These are phyloP conservation scores for Aphidius ervi DNA, from an alignment of 1,140 invertebrate species.

Conservation along the genomic window DNA sequence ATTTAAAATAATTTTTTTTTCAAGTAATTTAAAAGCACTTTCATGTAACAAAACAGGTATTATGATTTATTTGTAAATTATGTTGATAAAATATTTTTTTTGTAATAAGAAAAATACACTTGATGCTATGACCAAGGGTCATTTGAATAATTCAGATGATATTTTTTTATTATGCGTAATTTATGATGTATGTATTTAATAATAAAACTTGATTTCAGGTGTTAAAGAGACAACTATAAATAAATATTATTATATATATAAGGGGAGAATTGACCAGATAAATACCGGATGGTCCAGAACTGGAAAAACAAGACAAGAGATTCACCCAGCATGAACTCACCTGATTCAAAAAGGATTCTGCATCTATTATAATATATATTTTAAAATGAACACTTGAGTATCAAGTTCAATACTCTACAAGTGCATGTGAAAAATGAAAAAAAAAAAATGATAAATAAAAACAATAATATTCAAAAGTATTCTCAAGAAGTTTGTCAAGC, in stretches of 20 bases:
- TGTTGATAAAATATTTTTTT: background rate
- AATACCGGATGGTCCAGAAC: conserved; percentile 37
- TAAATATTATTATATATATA: background rate
- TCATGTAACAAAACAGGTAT: too few species aligned
- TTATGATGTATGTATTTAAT: too few species aligned
- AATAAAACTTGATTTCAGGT: conserved; percentile 9
- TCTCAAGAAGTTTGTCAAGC: background rate
- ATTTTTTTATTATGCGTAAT: too few species aligned
- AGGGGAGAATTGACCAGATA: background rate
- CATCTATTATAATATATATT: background rate
- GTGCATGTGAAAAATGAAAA: too few species aligned
- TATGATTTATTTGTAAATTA: too few species aligned
- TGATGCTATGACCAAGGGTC: too few species aligned
- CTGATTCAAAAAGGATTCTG: conserved; percentile 10
- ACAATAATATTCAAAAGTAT: too few species aligned
- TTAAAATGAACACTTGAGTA: background rate
- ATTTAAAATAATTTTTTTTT: too few species aligned
- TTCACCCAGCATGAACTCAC: conserved; percentile 14
- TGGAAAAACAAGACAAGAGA: conserved; percentile 33
- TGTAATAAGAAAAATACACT: background rate
- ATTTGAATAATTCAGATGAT: too few species aligned
- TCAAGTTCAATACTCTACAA: too few species aligned
- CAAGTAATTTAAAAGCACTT: too few species aligned
- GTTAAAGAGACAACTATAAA: conserved; percentile 1
- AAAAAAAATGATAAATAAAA: too few species aligned